phyloP scores from a whole-genome alignment of 2,113 vertebrate species.

The Lasiurus cinereus region DNA sequence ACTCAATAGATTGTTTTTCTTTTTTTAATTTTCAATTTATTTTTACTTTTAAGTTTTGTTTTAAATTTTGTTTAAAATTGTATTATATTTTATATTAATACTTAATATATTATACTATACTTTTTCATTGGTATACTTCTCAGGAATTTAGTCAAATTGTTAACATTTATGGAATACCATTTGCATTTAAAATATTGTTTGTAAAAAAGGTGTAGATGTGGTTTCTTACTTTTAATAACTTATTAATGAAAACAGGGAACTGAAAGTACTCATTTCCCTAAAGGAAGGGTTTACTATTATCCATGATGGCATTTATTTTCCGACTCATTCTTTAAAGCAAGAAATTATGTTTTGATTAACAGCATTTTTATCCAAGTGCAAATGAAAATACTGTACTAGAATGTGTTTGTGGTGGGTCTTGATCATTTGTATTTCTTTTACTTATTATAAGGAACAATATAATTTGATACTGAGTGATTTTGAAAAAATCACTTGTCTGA shows the following conservation, averaged over 20 bases:
- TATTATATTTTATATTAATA: not conserved
- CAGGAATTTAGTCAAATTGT: not conserved
- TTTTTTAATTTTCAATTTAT: not conserved
- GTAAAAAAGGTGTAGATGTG: not conserved
- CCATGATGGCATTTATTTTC: constrained; percentile 40
- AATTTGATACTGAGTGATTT: not conserved
- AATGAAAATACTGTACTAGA: constrained; percentile 35
- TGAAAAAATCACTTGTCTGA: constrained; percentile 22
- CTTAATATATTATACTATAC: not conserved
- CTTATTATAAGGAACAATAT: not conserved
- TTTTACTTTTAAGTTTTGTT: not conserved
- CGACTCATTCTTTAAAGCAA: constrained; percentile 44
- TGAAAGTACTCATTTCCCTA: not conserved
- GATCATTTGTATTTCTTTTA: constrained; percentile 3
- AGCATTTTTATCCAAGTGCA: constrained; percentile 34
- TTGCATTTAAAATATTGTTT: not conserved
- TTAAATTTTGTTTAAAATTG: constrained; percentile 1
- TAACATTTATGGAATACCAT: not conserved
- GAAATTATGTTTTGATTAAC: constrained; percentile 37
- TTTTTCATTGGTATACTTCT: not conserved
- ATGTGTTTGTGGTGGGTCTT: not conserved
- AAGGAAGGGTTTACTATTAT: constrained; percentile 19
- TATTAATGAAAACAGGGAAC: not conserved
- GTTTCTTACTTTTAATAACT: not conserved
- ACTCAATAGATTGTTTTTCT: not conserved